These are phyloP conservation scores for Marasmarcha lunaedactyla DNA, from an alignment of 2,888 invertebrate species.

Conservation along the genomic window DNA sequence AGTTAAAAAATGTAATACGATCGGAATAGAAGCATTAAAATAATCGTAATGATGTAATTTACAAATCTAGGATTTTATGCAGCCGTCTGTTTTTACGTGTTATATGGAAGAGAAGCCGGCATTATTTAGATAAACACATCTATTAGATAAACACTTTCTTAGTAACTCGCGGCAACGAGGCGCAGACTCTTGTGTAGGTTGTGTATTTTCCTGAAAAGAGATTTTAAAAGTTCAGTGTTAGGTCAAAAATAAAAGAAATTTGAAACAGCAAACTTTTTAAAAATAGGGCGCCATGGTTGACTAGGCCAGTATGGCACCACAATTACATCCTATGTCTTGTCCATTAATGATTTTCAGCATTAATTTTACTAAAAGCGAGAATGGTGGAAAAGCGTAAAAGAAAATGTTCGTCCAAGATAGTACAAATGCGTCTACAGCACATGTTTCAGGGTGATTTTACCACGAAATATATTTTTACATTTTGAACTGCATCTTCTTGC, in stretches of 20 bases:
- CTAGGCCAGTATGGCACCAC: slow-evolving; percentile 16
- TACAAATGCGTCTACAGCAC: slow-evolving; percentile 16
- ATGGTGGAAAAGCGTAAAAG: slow-evolving; percentile 18
- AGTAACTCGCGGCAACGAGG: slow-evolving; percentile 6
- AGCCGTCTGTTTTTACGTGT: slow-evolving; percentile 5
- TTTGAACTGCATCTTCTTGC: too few relatives aligned
- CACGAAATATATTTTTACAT: slow-evolving; percentile 13
- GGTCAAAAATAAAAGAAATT: slow-evolving; percentile 5
- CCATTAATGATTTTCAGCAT: slow-evolving; percentile 13
- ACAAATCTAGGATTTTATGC: slow-evolving; percentile 3
- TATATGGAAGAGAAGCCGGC: slow-evolving; percentile 5
- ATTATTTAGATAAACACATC: slow-evolving; percentile 3
- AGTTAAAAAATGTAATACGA: slow-evolving; percentile 5
- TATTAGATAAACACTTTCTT: slow-evolving; percentile 2
- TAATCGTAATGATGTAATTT: slow-evolving; percentile 1
- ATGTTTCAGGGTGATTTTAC: slow-evolving; percentile 16
- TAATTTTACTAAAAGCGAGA: slow-evolving; percentile 13
- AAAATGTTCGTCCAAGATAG: slow-evolving; percentile 11
- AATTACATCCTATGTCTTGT: slow-evolving; percentile 14
- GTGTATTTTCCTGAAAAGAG: slow-evolving; percentile 6
- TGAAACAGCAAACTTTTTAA: slow-evolving; percentile 7
- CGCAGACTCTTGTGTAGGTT: slow-evolving; percentile 4
- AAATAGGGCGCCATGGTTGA: slow-evolving; percentile 17
- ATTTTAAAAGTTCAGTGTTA: slow-evolving; percentile 2
- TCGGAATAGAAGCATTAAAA: too few relatives aligned